Base-by-base conservation (phyloP, 2,113 vertebrate genomes). In the Alexandromys fortis region DNA sequence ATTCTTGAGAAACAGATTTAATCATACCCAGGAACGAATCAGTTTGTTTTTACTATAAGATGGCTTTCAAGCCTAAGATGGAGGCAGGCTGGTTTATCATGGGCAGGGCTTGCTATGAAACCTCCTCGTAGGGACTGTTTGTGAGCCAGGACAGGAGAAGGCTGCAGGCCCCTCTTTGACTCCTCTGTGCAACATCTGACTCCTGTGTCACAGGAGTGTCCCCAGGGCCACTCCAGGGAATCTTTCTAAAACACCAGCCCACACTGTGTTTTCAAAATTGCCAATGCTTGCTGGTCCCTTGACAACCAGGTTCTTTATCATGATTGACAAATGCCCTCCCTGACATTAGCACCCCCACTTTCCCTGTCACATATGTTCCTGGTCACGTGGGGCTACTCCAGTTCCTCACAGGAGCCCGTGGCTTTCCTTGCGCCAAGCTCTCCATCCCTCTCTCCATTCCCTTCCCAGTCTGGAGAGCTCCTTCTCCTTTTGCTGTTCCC, bases 181-280 rank as follows among this genome's bases (percentile, higher is more conserved):
- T 28, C 79, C 77, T 73, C 28, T 82, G 33, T 78, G n/a, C n/a
- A 45, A 47, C 38, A 16, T 49, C 75, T 93, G 0, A 0, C 12
- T 16, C 38, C 72, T 82, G 14, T 70, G 19, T 58, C 55, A 58
- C 55, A 58, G 55, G 55, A 58, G 49, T 75, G n/a, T 42, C 2
- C 24, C 12, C 12, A 33, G 58, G 82, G 38, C 67, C 67, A 13
- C 67, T 52, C 42, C 26, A 16, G 22, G 47, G 68, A 19, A 78
- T 52, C n/a, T 30, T 88, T 35, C 67, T 67, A 7, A 86, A 94
- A 22, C 24, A 77, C 45, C 0, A 8, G 82, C 30, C 73, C 73
- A 30, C 49, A 45, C 21, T 21, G 35, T 68, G 83, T 73, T 96
- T 92, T 94, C 77, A 72, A 70, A 95, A 87, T 55, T 45, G 35